phyloP scores from a whole-genome alignment of 2,113 vertebrate genomes.

The Vulpes lagopus region DNA sequence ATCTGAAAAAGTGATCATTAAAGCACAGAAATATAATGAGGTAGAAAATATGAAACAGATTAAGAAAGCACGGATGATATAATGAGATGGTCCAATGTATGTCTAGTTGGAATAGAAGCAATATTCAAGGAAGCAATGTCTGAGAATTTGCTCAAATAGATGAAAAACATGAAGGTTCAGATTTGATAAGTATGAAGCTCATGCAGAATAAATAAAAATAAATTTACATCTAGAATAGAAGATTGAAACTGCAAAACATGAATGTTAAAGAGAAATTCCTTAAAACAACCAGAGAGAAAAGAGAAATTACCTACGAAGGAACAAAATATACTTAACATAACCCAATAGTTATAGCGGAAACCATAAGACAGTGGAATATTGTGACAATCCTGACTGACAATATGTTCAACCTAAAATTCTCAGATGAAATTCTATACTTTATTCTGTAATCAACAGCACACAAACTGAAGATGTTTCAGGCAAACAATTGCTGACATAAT shows the following conservation, averaged over 20 bases:
- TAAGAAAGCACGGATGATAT: not conserved
- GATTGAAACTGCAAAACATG: not conserved
- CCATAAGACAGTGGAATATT: not conserved
- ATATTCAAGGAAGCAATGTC: not conserved
- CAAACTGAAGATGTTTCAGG: not conserved
- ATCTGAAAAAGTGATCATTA: constrained; percentile 14
- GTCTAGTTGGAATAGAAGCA: not conserved
- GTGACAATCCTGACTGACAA: not conserved
- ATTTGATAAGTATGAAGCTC: not conserved
- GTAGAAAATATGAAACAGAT: constrained; percentile 35
- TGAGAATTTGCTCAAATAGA: not conserved
- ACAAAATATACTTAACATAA: not conserved
- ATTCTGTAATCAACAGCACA: not conserved
- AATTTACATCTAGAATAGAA: not conserved
- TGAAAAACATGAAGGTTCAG: not conserved
- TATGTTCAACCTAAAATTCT: not conserved
- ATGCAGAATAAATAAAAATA: constrained; percentile 1
- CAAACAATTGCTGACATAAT: not conserved
- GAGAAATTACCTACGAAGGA: not conserved
- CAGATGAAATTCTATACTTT: not conserved
- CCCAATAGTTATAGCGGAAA: not conserved
- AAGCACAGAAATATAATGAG: not conserved
- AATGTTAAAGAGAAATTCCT: not conserved
- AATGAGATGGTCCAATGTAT: not conserved
- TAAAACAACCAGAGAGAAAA: not conserved